Conservation (phyloP, 1,140 invertebrate genomes). For the Drosophila eugracilis region DNA sequence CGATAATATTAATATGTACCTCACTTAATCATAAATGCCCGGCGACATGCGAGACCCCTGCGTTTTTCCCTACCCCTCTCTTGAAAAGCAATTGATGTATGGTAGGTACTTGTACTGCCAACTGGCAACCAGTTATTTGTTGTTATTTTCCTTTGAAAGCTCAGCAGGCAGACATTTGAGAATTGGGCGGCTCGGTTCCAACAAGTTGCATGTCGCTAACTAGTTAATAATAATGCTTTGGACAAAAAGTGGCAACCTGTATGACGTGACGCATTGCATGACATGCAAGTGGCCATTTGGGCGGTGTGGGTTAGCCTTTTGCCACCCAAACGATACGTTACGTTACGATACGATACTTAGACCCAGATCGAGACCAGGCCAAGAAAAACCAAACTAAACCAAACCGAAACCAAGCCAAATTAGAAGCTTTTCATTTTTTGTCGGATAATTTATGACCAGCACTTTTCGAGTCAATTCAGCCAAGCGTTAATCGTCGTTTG, state of each 20-base stretch:
- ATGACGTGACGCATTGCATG: conserved; percentile 64
- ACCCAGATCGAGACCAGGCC: conserved; percentile 13
- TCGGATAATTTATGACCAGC: conserved; percentile 76
- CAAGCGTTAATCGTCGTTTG: conserved; percentile 81
- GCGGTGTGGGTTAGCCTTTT: conserved; percentile 3
- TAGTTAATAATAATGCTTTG: conserved; percentile 73
- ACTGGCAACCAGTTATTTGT: conserved; percentile 33
- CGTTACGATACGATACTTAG: conserved; percentile 9
- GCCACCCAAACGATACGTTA: conserved; percentile 25
- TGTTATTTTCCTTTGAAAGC: conserved; percentile 52
- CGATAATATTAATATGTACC: conserved; percentile 72
- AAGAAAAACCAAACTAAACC: background rate
- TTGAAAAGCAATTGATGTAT: conserved; percentile 26
- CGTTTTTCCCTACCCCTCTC: background rate
- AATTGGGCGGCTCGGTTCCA: conserved; percentile 38
- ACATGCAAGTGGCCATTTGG: conserved; percentile 39
- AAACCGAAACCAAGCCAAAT: conserved; percentile 48
- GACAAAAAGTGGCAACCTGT: conserved; percentile 66
- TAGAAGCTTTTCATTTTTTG: conserved; percentile 69
- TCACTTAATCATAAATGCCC: conserved; percentile 81
- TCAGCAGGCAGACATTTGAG: conserved; percentile 53
- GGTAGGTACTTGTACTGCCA: conserved; percentile 9
- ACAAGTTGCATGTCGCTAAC: conserved; percentile 73
- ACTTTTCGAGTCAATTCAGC: conserved; percentile 76
- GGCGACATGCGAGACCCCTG: conserved; percentile 64